Evolutionary conservation across 1,140 invertebrate genomes (phyloP).

Genomic region (Brachionus manjavacas): DNA sequence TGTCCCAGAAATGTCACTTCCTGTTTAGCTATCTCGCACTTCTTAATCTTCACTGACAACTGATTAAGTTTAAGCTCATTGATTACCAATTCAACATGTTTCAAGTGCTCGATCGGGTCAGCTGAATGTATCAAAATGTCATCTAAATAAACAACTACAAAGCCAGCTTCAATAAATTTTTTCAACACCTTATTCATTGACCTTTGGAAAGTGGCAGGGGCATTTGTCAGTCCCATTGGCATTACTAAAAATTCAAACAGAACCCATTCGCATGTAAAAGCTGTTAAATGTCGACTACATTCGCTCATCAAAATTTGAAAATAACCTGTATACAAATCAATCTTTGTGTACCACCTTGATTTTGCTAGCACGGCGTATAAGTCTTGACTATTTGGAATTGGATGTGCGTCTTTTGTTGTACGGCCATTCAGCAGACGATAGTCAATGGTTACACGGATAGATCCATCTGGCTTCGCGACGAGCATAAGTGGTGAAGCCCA

Average conservation of each 20-base stretch:
- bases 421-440: constrained; percentile 5
- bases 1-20: too few relatives aligned
- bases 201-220: constrained; percentile 59
- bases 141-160: background rate
- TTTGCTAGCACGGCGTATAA: background rate
- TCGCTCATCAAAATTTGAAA: constrained; percentile 44
- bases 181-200: constrained; percentile 52
- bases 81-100: too few relatives aligned
- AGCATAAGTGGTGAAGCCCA: constrained; percentile 20
- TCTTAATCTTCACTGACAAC: too few relatives aligned
- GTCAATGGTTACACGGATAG: constrained; percentile 22
- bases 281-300: constrained; percentile 22
- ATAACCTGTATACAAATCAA: constrained; percentile 46
- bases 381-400: background rate
- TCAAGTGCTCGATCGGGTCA: too few relatives aligned
- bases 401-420: constrained; percentile 38
- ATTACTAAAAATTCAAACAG: constrained; percentile 52
- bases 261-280: constrained; percentile 45
- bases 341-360: background rate
- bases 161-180: background rate
- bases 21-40: too few relatives aligned
- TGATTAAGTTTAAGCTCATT: too few relatives aligned
- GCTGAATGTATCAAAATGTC: too few relatives aligned
- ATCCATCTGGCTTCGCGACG: background rate
- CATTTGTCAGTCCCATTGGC: constrained; percentile 58